Percentiles rank a stretch among this genome's conserved stretches.
These are phyloP conservation scores for Diceros bicornis DNA, from an alignment of 2,797 vertebrate species.

Conservation along the genomic window DNA sequence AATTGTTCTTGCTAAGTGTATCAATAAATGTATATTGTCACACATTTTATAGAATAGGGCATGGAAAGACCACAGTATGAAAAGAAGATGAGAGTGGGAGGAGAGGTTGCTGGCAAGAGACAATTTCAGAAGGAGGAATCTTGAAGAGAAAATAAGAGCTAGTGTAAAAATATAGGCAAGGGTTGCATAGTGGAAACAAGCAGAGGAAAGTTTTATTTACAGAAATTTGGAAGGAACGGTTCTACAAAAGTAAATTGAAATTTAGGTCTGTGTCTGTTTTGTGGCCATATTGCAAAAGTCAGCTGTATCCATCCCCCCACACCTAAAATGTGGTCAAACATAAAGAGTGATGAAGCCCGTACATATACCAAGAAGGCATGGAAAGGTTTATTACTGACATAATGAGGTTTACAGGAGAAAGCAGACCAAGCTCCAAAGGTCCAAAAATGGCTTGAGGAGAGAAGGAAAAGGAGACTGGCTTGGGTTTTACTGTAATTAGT, in stretches of 20 bases:
- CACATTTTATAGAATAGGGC: background rate
- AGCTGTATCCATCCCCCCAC: too few species aligned
- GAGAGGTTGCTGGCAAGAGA: background rate
- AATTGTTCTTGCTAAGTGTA: background rate
- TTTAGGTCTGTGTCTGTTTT: background rate
- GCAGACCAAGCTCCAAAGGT: fast-evolving
- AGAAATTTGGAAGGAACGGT: background rate
- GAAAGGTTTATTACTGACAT: background rate
- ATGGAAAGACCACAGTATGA: background rate
- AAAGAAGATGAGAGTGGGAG: background rate
- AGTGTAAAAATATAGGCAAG: background rate
- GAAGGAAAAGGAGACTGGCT: background rate
- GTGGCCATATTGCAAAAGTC: background rate
- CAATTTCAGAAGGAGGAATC: background rate
- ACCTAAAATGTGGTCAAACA: background rate
- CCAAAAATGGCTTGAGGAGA: background rate
- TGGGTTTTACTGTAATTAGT: background rate
- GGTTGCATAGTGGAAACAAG: background rate
- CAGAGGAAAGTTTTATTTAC: background rate
- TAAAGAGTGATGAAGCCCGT: background rate
- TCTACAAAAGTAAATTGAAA: background rate
- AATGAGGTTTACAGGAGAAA: background rate
- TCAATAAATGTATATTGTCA: background rate
- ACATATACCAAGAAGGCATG: background rate
- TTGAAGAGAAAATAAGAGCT: background rate